Evolutionary conservation across 1,140 invertebrate species (phyloP).

Genomic region (Drosophila bipectinata): DNA sequence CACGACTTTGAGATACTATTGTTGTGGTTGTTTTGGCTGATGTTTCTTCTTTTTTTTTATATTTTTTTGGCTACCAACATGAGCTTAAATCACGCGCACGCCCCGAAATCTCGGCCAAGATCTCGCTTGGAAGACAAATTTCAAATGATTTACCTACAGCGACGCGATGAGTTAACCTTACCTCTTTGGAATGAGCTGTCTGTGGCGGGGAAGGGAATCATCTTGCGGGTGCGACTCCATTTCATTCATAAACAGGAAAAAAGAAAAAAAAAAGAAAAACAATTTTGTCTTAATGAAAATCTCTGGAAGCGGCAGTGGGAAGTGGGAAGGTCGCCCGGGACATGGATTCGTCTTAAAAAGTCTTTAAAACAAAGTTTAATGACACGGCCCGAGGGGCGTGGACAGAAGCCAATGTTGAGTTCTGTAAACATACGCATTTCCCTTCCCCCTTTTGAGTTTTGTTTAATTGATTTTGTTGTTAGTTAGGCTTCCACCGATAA

Average conservation of each 20-base stretch:
- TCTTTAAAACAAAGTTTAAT: slow-evolving; percentile 36
- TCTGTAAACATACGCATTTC: slow-evolving; percentile 15
- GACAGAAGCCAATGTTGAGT: slow-evolving; percentile 12
- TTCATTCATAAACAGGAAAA: slow-evolving; percentile 49
- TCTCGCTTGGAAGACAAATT: slow-evolving; percentile 58
- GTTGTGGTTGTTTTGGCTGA: slow-evolving; percentile 22
- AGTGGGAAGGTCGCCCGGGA: slow-evolving; percentile 49
- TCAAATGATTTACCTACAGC: slow-evolving; percentile 64
- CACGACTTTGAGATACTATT: slow-evolving; percentile 25
- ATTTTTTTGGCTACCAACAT: slow-evolving; percentile 53
- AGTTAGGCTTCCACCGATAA: slow-evolving; percentile 38
- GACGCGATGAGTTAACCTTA: slow-evolving; percentile 37
- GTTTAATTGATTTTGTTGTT: slow-evolving; percentile 66
- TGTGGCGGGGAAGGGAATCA: slow-evolving; percentile 4
- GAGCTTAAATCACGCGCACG: slow-evolving; percentile 62
- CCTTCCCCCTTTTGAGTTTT: slow-evolving; percentile 23
- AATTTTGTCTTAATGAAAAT: slow-evolving; percentile 63
- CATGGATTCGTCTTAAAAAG: slow-evolving; percentile 17
- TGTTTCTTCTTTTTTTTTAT: slow-evolving; percentile 12
- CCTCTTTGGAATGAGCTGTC: slow-evolving; percentile 2
- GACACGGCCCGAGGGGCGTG: slow-evolving; percentile 35
- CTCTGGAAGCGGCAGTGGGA: slow-evolving; percentile 40
- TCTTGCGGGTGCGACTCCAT: slow-evolving; percentile 35
- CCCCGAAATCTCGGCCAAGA: slow-evolving; percentile 55
- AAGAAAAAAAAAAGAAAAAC: background rate